Percentiles rank a stretch among this genome's conserved stretches.
Conservation (phyloP, 2,888 invertebrate genomes). For the Torymus auratus region DNA sequence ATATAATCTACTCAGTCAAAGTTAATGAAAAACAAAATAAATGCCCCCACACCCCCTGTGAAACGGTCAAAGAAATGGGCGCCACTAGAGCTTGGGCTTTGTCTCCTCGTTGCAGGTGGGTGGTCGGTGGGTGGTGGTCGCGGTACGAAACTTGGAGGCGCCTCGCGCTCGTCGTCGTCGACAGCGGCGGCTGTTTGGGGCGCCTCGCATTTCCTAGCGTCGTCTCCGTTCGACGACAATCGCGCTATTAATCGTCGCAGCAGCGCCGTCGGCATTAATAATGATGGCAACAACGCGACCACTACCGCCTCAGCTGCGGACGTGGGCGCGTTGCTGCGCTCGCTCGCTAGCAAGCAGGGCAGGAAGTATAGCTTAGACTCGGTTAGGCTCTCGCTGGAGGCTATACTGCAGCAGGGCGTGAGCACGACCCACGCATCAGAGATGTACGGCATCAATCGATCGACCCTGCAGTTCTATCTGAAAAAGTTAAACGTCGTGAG, state of each 20-base stretch:
- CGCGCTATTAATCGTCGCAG: too few relatives aligned
- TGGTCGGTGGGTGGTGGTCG: slow-evolving; percentile 67
- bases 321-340: slow-evolving; percentile 71
- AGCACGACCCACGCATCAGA: slow-evolving; percentile 78
- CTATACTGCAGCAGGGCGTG: slow-evolving; percentile 78
- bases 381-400: slow-evolving; percentile 77
- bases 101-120: slow-evolving; percentile 75
- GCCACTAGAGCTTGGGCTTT: slow-evolving; percentile 73
- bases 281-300: background rate
- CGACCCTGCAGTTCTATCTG: slow-evolving; percentile 79
- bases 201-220: slow-evolving; percentile 71
- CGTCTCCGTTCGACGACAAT: slow-evolving; percentile 33
- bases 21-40: background rate
- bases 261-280: background rate
- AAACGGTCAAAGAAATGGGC: slow-evolving; percentile 58
- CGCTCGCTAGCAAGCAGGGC: slow-evolving; percentile 74
- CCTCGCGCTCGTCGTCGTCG: slow-evolving; percentile 15
- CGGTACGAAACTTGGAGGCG: slow-evolving; percentile 33
- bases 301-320: slow-evolving; percentile 59
- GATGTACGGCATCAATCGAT: slow-evolving; percentile 78
- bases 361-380: slow-evolving; percentile 78
- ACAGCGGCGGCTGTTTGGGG: slow-evolving; percentile 67
- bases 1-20: background rate
- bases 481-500: slow-evolving; percentile 79
- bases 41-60: background rate